Percentiles rank a stretch among this genome's conserved stretches.
These are phyloP conservation scores for Drosophila monieri DNA, from an alignment of 2,888 invertebrate genomes.

Conservation along the genomic window DNA sequence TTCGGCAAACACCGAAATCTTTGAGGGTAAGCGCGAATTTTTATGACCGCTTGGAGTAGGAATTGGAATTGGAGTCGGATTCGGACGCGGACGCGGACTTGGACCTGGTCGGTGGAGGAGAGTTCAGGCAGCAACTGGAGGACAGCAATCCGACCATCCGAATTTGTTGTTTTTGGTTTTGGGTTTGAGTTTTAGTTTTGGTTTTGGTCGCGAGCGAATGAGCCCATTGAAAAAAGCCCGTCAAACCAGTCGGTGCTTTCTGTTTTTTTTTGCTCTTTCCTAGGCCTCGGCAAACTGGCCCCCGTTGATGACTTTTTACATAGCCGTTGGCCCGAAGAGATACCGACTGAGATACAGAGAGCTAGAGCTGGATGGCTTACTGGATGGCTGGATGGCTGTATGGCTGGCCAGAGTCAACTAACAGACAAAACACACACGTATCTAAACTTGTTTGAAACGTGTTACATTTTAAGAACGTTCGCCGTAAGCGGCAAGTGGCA, in stretches of 20 bases:
- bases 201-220: conserved; percentile 40
- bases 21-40: conserved; percentile 56
- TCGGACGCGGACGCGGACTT: conserved; percentile 2
- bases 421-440: conserved; percentile 59
- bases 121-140: conserved; percentile 59
- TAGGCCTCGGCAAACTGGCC: conserved; percentile 56
- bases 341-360: conserved; percentile 43
- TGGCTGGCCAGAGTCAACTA: conserved; percentile 28
- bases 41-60: conserved; percentile 62
- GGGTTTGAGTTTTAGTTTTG: background rate
- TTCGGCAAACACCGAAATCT: conserved; percentile 4
- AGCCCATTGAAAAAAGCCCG: conserved; percentile 72
- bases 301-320: conserved; percentile 76
- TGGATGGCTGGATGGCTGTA: conserved; percentile 7
- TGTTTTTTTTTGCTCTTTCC: conserved; percentile 68
- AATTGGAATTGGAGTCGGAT: conserved; percentile 31
- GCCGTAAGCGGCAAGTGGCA: conserved; percentile 78
- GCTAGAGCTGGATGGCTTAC: conserved; percentile 4
- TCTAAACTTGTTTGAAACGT: conserved; percentile 79
- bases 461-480: conserved; percentile 77
- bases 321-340: conserved; percentile 59
- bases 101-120: conserved; percentile 35
- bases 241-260: conserved; percentile 67
- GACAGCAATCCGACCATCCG: conserved; percentile 20
- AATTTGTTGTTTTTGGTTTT: conserved; percentile 6